Evolutionary conservation across 2,797 vertebrate species (phyloP).

Genomic region (Tolypeutes matacus): DNA sequence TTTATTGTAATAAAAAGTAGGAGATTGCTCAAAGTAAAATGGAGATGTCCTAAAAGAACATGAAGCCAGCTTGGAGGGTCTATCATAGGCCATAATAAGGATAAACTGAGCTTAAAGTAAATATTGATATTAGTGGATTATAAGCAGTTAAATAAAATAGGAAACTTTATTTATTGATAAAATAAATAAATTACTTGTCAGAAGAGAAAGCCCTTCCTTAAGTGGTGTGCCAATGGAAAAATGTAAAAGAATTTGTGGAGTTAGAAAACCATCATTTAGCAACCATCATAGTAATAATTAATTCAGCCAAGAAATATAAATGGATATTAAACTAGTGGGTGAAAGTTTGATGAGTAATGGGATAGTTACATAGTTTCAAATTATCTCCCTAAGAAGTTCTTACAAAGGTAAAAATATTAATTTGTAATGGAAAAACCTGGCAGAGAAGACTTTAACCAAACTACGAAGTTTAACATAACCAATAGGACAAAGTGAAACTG

Average conservation of each 20-base stretch:
- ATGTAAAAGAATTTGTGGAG: background rate
- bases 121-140: background rate
- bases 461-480: background rate
- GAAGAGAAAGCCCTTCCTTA: background rate
- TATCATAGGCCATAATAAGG: accelerated
- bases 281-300: no score
- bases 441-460: background rate
- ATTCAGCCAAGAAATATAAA: background rate
- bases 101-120: background rate
- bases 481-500: background rate
- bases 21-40: background rate
- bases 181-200: background rate
- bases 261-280: background rate
- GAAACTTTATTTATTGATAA: background rate
- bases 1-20: background rate
- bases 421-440: background rate
- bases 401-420: background rate
- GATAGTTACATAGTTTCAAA: background rate
- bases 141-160: background rate
- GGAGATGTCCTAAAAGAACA: background rate
- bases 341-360: background rate
- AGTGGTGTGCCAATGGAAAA: background rate
- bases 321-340: background rate
- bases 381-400: background rate
- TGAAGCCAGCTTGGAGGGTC: background rate